phyloP scores from a whole-genome alignment of 2,888 invertebrate species.

The Anthoptus insignis region DNA sequence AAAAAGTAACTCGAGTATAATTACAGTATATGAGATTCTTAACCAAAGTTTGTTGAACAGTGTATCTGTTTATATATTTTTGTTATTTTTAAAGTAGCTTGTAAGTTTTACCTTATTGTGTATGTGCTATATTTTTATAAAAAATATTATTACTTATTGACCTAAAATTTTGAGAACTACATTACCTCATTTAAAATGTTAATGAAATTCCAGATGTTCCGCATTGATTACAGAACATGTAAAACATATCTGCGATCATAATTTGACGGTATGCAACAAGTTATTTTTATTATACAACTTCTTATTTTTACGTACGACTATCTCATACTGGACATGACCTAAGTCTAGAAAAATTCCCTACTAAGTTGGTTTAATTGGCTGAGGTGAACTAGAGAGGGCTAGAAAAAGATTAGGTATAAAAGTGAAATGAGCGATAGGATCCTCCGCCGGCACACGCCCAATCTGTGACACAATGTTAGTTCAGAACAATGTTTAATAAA shows the following conservation, averaged over 20 bases:
- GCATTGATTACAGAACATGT: background rate
- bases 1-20: background rate
- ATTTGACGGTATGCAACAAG: background rate
- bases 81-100: slow-evolving; percentile 18
- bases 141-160: background rate
- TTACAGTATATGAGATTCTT: background rate
- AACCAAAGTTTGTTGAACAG: background rate
- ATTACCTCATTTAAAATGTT: slow-evolving; percentile 4
- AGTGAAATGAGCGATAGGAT: no score
- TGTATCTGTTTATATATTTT: slow-evolving; percentile 13
- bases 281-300: no score
- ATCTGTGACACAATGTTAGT: no score
- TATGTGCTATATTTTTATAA: slow-evolving; percentile 19
- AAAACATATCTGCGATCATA: background rate
- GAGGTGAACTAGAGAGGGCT: no score
- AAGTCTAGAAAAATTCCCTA: no score
- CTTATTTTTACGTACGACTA: no score
- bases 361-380: no score
- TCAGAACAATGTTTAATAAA: no score
- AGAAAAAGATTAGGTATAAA: no score
- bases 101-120: slow-evolving; percentile 19
- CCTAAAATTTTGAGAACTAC: slow-evolving; percentile 36
- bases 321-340: no score
- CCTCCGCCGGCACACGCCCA: no score
- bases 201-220: background rate